phyloP scores from a whole-genome alignment of 2,888 invertebrate genomes.

The Hoplodrina ambigua region DNA sequence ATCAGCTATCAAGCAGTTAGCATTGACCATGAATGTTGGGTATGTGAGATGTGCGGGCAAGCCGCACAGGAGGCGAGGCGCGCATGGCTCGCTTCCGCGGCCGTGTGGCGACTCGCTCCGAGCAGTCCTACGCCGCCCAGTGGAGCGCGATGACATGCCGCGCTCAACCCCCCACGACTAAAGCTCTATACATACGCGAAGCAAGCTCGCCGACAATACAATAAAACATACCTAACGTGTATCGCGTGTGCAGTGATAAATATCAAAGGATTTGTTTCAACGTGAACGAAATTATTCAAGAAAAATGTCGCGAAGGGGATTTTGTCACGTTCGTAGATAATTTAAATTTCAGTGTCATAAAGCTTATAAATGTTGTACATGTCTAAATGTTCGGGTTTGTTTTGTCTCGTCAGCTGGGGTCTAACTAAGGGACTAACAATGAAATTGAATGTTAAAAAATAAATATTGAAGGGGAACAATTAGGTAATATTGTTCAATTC shows the following conservation, averaged over 20 bases:
- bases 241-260: constrained; percentile 76
- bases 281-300: constrained; percentile 65
- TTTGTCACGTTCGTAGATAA: constrained; percentile 85
- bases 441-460: constrained; percentile 67
- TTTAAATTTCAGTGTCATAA: constrained; percentile 80
- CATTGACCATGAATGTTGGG: constrained; percentile 83
- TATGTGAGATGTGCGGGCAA: constrained; percentile 59
- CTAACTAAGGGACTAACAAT: constrained; percentile 77
- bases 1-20: constrained; percentile 69
- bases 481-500: constrained; percentile 68
- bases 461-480: constrained; percentile 61
- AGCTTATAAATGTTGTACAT: constrained; percentile 83
- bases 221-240: constrained; percentile 52
- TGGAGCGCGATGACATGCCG: constrained; percentile 83
- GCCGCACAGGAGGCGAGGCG: constrained; percentile 58
- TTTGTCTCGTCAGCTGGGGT: constrained; percentile 62
- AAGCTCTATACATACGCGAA: constrained; percentile 67
- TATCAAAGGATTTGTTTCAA: constrained; percentile 59
- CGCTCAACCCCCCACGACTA: constrained; percentile 67
- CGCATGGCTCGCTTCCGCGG: constrained; percentile 70
- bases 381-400: constrained; percentile 70
- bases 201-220: constrained; percentile 58
- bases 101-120: constrained; percentile 57
- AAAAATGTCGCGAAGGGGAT: constrained; percentile 76
- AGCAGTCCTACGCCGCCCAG: constrained; percentile 82